Evolutionary conservation across 2,113 vertebrate species (phyloP).

Genomic region (Puntigrus tetrazona): DNA sequence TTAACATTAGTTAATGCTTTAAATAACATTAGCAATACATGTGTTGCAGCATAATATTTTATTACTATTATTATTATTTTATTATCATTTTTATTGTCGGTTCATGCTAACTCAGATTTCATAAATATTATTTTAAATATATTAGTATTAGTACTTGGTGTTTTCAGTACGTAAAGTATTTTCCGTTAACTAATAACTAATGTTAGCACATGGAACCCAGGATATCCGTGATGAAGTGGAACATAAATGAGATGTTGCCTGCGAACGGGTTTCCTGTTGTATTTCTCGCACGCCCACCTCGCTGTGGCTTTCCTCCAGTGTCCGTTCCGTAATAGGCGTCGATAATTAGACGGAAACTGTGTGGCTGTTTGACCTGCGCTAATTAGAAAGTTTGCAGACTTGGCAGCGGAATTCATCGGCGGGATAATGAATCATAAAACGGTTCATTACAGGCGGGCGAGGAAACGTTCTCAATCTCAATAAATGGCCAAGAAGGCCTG

Average conservation of each 20-base stretch:
- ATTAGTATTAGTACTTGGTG: no score
- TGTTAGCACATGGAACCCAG: background rate
- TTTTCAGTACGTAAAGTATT: background rate
- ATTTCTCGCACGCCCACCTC: slow-evolving; percentile 39
- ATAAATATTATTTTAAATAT: no score
- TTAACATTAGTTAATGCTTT: no score
- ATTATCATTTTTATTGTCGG: no score
- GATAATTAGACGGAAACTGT: slow-evolving; percentile 75
- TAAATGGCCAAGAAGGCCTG: slow-evolving; percentile 74
- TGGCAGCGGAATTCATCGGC: slow-evolving; percentile 73
- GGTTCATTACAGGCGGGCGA: slow-evolving; percentile 75
- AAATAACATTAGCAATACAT: no score
- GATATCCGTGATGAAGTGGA: background rate
- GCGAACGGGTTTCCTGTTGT: background rate
- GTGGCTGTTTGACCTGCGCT: slow-evolving; percentile 78
- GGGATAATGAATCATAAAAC: slow-evolving; percentile 82
- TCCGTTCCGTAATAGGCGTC: slow-evolving; percentile 70
- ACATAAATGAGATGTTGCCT: background rate
- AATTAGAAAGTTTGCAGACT: slow-evolving; percentile 82
- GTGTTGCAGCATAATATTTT: no score
- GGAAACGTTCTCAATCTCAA: slow-evolving; percentile 78
- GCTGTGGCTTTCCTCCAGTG: slow-evolving; percentile 59
- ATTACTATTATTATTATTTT: no score
- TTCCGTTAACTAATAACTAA: background rate
- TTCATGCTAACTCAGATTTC: no score